Percentiles rank a stretch among this genome's conserved stretches.
phyloP scores from a whole-genome alignment of 2,797 vertebrate genomes.

The Syncerus caffer region DNA sequence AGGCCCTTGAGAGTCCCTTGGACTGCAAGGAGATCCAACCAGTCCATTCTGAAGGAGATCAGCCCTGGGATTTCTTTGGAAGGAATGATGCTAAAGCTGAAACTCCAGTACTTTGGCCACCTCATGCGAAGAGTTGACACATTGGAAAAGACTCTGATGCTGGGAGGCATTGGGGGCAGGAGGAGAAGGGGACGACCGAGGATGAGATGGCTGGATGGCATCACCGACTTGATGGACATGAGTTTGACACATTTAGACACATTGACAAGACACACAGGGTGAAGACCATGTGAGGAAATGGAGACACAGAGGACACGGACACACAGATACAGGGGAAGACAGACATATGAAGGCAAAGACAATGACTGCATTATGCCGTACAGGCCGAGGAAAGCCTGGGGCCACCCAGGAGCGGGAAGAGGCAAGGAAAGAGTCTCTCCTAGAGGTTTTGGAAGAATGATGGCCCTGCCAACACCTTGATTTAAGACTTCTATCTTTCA shows the following conservation, averaged over 20 bases:
- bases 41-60: too few species aligned
- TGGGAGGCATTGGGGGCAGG: too few species aligned
- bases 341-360: neutral
- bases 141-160: too few species aligned
- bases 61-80: too few species aligned
- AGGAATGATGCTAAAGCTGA: too few species aligned
- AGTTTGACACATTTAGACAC: neutral
- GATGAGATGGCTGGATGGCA: too few species aligned
- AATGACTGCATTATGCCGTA: neutral
- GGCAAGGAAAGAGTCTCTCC: neutral
- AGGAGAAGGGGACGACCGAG: too few species aligned
- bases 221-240: too few species aligned
- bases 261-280: neutral
- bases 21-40: too few species aligned
- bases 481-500: neutral
- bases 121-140: accelerated
- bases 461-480: neutral
- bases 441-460: neutral
- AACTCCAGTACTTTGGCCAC: too few species aligned
- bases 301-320: neutral
- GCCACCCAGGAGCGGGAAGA: neutral
- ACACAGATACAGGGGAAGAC: neutral
- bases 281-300: neutral
- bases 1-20: too few species aligned
- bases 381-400: neutral